Conservation (phyloP, 1,140 invertebrate species). For the Heliconius congener region DNA sequence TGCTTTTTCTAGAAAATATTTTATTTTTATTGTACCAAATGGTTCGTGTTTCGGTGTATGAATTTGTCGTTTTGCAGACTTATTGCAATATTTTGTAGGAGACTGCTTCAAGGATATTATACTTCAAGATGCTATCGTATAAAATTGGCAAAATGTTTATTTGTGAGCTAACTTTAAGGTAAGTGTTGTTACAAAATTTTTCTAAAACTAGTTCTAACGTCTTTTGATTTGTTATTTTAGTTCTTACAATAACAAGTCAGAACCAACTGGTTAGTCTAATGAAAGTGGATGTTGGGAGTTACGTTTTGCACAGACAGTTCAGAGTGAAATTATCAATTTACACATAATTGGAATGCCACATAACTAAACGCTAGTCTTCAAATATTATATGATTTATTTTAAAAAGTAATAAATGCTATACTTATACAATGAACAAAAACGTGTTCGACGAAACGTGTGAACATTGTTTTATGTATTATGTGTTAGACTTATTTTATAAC, state of each 20-base stretch:
- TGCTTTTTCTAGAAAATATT: background rate
- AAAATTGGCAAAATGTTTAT: background rate
- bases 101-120: background rate
- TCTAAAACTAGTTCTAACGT: background rate
- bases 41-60: background rate
- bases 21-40: background rate
- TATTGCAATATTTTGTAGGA: background rate
- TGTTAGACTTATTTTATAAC: too few species aligned
- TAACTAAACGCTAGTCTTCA: too few species aligned
- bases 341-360: too few species aligned
- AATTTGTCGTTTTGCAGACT: background rate
- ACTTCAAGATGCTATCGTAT: background rate
- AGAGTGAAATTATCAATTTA: background rate
- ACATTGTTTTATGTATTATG: too few species aligned
- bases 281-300: background rate
- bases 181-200: background rate
- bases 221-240: background rate
- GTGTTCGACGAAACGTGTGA: too few species aligned
- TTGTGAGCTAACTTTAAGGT: background rate
- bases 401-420: too few species aligned
- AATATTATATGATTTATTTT: too few species aligned
- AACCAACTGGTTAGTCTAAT: background rate
- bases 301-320: background rate
- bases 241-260: background rate
- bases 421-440: too few species aligned